A percentile compares a stretch with the other conserved stretches of the same genome.
Evolutionary conservation across 2,113 vertebrate genomes (phyloP).

Genomic region (Cheilinus undulatus): DNA sequence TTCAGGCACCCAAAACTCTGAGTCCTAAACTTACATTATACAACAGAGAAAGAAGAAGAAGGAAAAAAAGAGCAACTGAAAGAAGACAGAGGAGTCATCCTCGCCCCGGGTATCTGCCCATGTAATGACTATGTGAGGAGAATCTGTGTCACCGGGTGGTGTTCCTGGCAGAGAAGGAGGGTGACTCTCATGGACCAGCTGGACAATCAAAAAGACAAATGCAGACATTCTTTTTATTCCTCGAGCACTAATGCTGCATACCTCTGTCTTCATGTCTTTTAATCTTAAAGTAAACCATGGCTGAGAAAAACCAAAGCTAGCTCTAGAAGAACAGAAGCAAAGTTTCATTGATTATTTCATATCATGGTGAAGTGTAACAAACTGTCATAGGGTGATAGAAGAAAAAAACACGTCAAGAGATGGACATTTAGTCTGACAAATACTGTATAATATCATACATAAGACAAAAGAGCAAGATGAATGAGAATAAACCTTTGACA

Average conservation of each 20-base stretch:
- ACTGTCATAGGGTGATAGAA: background rate
- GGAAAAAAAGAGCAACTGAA: conserved; percentile 9
- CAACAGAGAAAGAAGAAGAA: background rate
- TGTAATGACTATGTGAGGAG: conserved; percentile 49
- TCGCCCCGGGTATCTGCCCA: conserved; percentile 16
- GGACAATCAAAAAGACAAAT: conserved; percentile 37
- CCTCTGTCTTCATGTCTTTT: background rate
- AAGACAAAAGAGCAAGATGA: conserved; percentile 42
- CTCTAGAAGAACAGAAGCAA: background rate
- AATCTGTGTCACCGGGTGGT: conserved; percentile 35
- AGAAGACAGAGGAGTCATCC: conserved; percentile 28
- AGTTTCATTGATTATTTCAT: conserved; percentile 2
- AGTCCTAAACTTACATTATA: too few relatives aligned
- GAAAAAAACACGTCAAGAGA: background rate
- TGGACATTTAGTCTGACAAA: conserved; percentile 20
- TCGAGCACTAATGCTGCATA: background rate
- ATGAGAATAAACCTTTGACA: conserved; percentile 41
- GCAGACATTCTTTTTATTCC: background rate
- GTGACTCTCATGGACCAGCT: conserved; percentile 40
- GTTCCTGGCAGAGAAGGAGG: conserved; percentile 11
- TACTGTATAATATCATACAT: background rate
- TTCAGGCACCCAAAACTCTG: too few relatives aligned
- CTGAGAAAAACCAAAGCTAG: background rate
- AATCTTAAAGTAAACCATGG: background rate
- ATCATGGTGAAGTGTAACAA: conserved; percentile 1